A percentile compares a stretch with the other conserved stretches of the same genome.
Conservation (phyloP, 2,888 invertebrate species). For the Apantesis nais region DNA sequence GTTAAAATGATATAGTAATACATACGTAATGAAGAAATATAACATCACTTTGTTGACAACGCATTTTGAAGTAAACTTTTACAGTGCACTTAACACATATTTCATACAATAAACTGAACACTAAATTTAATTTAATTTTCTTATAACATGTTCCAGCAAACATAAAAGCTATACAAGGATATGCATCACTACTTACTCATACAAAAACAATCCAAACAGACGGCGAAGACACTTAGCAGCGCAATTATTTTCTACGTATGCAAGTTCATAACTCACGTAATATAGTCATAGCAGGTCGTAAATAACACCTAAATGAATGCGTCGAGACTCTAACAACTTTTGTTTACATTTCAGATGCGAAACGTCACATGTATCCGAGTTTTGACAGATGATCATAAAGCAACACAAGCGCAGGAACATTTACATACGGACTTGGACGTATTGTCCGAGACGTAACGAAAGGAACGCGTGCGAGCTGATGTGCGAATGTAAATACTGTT, state of each 20-base stretch:
- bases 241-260: constrained; percentile 78
- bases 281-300: constrained; percentile 69
- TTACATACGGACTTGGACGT: constrained; percentile 70
- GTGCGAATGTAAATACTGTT: constrained; percentile 59
- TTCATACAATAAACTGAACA: constrained; percentile 55
- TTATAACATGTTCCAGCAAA: constrained; percentile 57
- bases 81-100: constrained; percentile 55
- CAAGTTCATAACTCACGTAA: constrained; percentile 80
- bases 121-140: constrained; percentile 54
- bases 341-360: constrained; percentile 83
- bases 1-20: constrained; percentile 19
- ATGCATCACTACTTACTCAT: constrained; percentile 76
- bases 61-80: constrained; percentile 38
- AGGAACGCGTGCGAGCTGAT: constrained; percentile 40
- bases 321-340: constrained; percentile 70
- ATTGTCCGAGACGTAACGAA: constrained; percentile 43
- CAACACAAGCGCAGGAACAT: constrained; percentile 76
- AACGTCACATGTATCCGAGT: constrained; percentile 83
- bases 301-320: constrained; percentile 73
- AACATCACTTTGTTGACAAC: constrained; percentile 41
- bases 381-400: constrained; percentile 84
- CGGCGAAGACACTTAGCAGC: constrained; percentile 64
- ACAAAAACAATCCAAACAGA: constrained; percentile 77
- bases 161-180: constrained; percentile 59
- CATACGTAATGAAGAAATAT: neutral